Evolutionary conservation across 2,797 vertebrate genomes (phyloP), one percentile per base, ranked within the genome.

Genomic region (Danio aesculapii): DNA sequence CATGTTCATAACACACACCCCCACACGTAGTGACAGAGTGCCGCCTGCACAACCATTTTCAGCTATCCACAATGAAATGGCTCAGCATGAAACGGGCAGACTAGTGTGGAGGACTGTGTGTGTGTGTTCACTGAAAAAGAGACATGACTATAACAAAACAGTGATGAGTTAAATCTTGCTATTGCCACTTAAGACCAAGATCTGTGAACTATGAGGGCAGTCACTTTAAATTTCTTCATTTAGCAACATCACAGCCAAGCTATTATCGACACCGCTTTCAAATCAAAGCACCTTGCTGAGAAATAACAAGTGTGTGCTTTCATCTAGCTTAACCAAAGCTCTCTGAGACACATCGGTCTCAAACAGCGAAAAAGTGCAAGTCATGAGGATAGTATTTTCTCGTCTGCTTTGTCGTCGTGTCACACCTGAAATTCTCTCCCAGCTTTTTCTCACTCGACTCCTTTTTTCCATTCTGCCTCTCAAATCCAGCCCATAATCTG

Each of bases 181-280:
- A 76, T 84, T 79, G 77, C 2, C 67, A 84, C 86, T 86, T 39
- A 87, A 74, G 81, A 89, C 66, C 10, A 61, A 16, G 63, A 76
- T n/a, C 63, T 87, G 55, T 8, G 61, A 71, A 78, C 79, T 87
- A 83, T 67, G 53, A 81, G 78, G 84, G 79, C 84, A 75, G 11
- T 73, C 83, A 70, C 63, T 90, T 86, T 84, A 89, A 90, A 92
- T 81, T 86, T 83, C 81, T 88, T 80, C 81, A 74, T 88, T 91
- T 88, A 90, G 90, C 86, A 89, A 85, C 83, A 75, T 78, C 75
- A 81, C 19, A 78, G 64, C 75, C 58, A 55, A 72, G 21, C 44
- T 13, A 61, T 63, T 63, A 63, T 83, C 47, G 50, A 16, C 53
- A 63, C 53, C 5, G 41, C 73, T 55, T 73, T 62, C 44, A 46